Percentiles rank a stretch among this genome's conserved stretches.
phyloP scores from a whole-genome alignment of 2,113 vertebrate genomes.

The Hippopotamus amphibius region DNA sequence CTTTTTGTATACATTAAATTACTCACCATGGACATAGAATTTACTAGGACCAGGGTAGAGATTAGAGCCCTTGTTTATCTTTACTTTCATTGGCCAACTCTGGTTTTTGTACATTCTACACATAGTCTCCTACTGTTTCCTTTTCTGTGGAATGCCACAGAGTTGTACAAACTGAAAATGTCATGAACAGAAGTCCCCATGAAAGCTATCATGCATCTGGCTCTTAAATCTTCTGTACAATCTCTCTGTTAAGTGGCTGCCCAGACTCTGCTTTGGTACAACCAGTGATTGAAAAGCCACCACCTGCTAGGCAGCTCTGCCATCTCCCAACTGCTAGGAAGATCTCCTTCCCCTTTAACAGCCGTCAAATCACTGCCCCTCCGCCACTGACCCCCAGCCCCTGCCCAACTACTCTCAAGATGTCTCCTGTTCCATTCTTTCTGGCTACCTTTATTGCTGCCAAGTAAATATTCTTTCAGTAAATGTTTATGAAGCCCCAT shows the following conservation, averaged over 20 bases:
- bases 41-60: background rate
- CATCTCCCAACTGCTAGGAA: background rate
- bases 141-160: conserved; percentile 41
- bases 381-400: background rate
- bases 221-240: background rate
- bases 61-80: background rate
- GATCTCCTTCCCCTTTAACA: background rate
- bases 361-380: background rate
- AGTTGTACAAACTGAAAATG: background rate
- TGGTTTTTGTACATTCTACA: background rate
- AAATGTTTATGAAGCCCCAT: background rate
- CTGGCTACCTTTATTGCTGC: background rate
- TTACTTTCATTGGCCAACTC: background rate
- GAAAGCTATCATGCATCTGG: background rate
- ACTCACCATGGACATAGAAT: background rate
- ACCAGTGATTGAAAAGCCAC: background rate
- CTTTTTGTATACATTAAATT: conserved; percentile 1
- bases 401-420: background rate
- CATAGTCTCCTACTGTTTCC: background rate
- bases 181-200: background rate
- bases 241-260: conserved; percentile 13
- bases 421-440: background rate
- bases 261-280: conserved; percentile 39
- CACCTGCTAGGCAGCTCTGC: background rate
- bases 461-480: background rate